These are phyloP conservation scores for Sussaba pulchella DNA, from an alignment of 2,888 invertebrate genomes.

Conservation along the genomic window DNA sequence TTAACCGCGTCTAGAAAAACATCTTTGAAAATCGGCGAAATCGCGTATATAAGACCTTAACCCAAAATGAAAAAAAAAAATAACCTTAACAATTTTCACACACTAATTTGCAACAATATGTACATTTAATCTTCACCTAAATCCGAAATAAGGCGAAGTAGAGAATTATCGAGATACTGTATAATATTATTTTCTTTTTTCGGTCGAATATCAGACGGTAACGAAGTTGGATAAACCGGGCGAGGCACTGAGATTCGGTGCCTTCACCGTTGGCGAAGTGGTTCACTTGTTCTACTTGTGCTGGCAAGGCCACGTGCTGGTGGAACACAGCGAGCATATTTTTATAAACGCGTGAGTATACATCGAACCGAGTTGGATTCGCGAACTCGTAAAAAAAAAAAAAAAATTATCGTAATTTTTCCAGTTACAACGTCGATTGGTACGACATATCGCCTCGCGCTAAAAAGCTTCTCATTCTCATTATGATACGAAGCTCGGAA, in stretches of 20 bases:
- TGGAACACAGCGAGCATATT: slow-evolving; percentile 55
- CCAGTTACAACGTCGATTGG: slow-evolving; percentile 48
- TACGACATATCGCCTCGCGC: slow-evolving; percentile 36
- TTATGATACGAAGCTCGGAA: slow-evolving; percentile 54
- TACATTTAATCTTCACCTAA: no score
- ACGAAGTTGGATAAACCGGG: slow-evolving; percentile 47
- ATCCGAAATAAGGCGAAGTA: no score
- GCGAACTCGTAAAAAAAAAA: slow-evolving; percentile 7
- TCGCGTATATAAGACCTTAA: no score
- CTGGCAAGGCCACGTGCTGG: slow-evolving; percentile 57
- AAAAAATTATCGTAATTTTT: background rate
- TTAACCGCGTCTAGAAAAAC: no score
- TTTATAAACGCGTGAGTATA: slow-evolving; percentile 52
- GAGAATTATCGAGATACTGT: no score
- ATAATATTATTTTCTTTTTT: no score
- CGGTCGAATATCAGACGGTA: slow-evolving; percentile 51
- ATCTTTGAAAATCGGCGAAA: no score
- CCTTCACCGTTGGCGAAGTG: slow-evolving; percentile 50
- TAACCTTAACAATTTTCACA: no score
- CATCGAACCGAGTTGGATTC: no score
- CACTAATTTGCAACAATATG: no score
- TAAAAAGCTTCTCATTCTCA: slow-evolving; percentile 38
- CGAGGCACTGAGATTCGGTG: slow-evolving; percentile 52
- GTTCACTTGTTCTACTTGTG: slow-evolving; percentile 56
- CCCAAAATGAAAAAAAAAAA: no score